Conservation (phyloP, 2,113 vertebrate genomes). For the Lipophrys pholis region DNA sequence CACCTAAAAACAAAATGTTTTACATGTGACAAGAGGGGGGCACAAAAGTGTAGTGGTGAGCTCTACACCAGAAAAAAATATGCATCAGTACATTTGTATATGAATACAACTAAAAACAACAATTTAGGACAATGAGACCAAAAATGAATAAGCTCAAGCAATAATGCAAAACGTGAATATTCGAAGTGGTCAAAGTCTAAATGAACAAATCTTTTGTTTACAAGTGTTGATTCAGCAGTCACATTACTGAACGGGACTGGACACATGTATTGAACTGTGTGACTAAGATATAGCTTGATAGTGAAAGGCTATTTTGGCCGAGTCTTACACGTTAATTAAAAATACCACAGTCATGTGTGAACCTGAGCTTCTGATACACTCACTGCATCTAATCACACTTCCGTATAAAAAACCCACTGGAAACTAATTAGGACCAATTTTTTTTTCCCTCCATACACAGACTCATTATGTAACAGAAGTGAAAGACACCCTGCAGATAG, state of each 20-base stretch:
- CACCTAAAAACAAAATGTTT: too few species aligned
- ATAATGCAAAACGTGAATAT: too few species aligned
- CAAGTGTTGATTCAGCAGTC: too few species aligned
- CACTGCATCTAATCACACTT: slow-evolving; percentile 5
- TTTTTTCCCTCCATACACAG: slow-evolving; percentile 32
- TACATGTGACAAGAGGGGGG: too few species aligned
- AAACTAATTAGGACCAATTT: slow-evolving; percentile 19
- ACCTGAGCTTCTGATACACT: slow-evolving; percentile 12
- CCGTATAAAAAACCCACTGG: not conserved
- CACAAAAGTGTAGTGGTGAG: too few species aligned
- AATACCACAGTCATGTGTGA: not conserved
- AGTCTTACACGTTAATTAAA: not conserved
- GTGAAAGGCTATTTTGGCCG: slow-evolving; percentile 5
- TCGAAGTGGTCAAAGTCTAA: too few species aligned
- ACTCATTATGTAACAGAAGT: slow-evolving; percentile 51
- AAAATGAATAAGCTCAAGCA: too few species aligned
- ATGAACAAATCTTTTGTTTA: too few species aligned
- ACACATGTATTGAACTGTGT: not conserved
- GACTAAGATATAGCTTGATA: not conserved
- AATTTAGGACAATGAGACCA: too few species aligned
- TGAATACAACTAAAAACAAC: too few species aligned
- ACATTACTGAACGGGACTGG: too few species aligned
- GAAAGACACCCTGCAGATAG: slow-evolving; percentile 46
- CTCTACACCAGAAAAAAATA: too few species aligned
- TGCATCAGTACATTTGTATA: not conserved